Percentiles rank a stretch among this genome's conserved stretches.
These are phyloP conservation scores for Andrena bucephala DNA, from an alignment of 2,888 invertebrate genomes.

Conservation along the genomic window DNA sequence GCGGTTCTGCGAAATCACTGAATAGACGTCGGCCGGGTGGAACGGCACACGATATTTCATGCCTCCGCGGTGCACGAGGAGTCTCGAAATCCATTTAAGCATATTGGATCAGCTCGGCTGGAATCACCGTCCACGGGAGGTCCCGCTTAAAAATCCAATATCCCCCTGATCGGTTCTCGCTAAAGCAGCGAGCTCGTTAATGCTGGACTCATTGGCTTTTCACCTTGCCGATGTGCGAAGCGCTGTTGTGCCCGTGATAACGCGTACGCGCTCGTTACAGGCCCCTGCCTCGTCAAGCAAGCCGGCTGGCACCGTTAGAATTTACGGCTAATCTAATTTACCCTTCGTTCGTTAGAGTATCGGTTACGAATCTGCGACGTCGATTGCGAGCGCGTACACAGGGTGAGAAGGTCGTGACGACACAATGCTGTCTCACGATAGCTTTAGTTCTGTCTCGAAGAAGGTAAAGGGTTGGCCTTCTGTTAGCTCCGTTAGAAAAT, in stretches of 20 bases:
- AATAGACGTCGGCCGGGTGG: conserved; percentile 2
- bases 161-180: conserved; percentile 34
- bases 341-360: not conserved
- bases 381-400: not conserved
- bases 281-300: not conserved
- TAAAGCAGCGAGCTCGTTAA: conserved; percentile 29
- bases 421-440: too few relatives aligned
- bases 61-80: conserved; percentile 47
- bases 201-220: conserved; percentile 21
- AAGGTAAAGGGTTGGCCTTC: too few relatives aligned
- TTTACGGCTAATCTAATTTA: conserved; percentile 4
- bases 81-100: conserved; percentile 75
- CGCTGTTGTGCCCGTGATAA: conserved; percentile 6
- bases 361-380: not conserved
- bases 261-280: conserved; percentile 14
- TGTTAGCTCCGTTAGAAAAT: not conserved
- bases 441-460: too few relatives aligned
- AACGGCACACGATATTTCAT: conserved; percentile 35
- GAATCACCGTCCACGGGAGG: conserved; percentile 42
- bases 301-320: not conserved
- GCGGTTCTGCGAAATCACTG: conserved; percentile 12
- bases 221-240: conserved; percentile 3
- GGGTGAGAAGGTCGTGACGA: not conserved
- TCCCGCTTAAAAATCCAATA: conserved; percentile 70
- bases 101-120: conserved; percentile 74